These are phyloP conservation scores for Cylloceria caligata DNA, from an alignment of 2,888 invertebrate species.

Conservation along the genomic window DNA sequence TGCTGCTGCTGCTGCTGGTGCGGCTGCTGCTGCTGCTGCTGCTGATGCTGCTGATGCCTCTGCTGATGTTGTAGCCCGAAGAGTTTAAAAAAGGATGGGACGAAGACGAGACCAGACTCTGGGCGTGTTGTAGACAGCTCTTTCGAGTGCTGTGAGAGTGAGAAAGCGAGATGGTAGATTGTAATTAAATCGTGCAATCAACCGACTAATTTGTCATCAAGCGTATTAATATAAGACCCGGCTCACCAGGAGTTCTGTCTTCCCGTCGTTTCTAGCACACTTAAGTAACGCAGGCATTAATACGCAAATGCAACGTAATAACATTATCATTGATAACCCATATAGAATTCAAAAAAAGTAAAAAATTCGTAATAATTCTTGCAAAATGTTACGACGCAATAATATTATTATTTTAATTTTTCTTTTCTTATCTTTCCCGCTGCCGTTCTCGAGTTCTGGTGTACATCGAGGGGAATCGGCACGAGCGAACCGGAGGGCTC, in stretches of 20 bases:
- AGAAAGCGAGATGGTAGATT: constrained; percentile 73
- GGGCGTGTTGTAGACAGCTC: constrained; percentile 6
- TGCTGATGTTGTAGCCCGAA: constrained; percentile 39
- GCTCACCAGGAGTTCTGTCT: constrained; percentile 61
- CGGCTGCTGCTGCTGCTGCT: too few relatives aligned
- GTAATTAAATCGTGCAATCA: constrained; percentile 83
- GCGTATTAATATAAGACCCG: constrained; percentile 80
- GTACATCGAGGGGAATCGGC: constrained; percentile 59
- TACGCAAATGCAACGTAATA: constrained; percentile 27
- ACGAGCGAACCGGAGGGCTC: constrained; percentile 61
- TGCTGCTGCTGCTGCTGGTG: constrained; percentile 28
- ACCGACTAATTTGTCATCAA: constrained; percentile 83
- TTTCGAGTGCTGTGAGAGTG: constrained; percentile 38
- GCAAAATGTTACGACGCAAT: neutral
- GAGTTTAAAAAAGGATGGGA: constrained; percentile 43
- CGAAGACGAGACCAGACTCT: constrained; percentile 12
- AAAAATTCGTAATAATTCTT: neutral
- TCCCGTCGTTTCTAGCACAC: neutral
- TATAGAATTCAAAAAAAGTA: neutral
- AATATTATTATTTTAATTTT: constrained; percentile 21
- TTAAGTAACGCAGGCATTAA: constrained; percentile 9
- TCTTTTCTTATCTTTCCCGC: neutral
- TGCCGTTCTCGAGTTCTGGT: neutral
- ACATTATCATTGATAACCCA: constrained; percentile 33
- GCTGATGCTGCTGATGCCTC: too few relatives aligned